These are phyloP conservation scores for Daphoenositta chrysoptera DNA, from an alignment of 2,113 vertebrate species.

Conservation along the genomic window DNA sequence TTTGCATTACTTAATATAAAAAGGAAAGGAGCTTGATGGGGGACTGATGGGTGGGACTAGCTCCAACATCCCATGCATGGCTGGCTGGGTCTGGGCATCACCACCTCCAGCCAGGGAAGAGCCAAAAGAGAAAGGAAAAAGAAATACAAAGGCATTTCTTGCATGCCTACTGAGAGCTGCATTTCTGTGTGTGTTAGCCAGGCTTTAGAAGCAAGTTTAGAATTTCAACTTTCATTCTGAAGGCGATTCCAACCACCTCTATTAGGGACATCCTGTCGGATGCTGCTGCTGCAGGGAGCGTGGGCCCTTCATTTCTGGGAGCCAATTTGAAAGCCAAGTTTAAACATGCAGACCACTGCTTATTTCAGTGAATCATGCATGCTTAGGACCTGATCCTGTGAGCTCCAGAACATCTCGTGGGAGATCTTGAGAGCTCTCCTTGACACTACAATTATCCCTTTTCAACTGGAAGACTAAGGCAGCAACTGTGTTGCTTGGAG, in stretches of 20 bases:
- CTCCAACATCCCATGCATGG: not conserved
- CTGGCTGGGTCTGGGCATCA: not conserved
- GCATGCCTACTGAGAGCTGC: not conserved
- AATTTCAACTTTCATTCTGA: not conserved
- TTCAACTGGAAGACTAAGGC: not conserved
- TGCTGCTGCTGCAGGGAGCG: not conserved
- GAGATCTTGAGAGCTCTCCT: slow-evolving; percentile 16
- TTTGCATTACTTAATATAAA: not conserved
- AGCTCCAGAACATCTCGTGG: slow-evolving; percentile 36
- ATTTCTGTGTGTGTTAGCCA: not conserved
- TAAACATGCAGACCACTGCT: slow-evolving; percentile 17
- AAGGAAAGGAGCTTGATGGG: not conserved
- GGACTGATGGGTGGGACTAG: not conserved
- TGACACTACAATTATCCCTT: slow-evolving; percentile 24
- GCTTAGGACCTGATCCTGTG: not conserved
- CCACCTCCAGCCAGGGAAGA: not conserved
- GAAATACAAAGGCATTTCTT: not conserved
- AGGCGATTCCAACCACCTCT: not conserved
- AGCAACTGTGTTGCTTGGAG: not conserved
- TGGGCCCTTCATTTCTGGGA: not conserved
- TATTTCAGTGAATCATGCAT: slow-evolving; percentile 17
- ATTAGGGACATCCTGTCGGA: not conserved
- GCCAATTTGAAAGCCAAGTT: not conserved
- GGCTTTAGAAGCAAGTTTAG: not conserved
- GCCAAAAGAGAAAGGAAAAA: not conserved